Evolutionary conservation across 2,797 vertebrate species (phyloP).

Genomic region (Ciconia nigra): DNA sequence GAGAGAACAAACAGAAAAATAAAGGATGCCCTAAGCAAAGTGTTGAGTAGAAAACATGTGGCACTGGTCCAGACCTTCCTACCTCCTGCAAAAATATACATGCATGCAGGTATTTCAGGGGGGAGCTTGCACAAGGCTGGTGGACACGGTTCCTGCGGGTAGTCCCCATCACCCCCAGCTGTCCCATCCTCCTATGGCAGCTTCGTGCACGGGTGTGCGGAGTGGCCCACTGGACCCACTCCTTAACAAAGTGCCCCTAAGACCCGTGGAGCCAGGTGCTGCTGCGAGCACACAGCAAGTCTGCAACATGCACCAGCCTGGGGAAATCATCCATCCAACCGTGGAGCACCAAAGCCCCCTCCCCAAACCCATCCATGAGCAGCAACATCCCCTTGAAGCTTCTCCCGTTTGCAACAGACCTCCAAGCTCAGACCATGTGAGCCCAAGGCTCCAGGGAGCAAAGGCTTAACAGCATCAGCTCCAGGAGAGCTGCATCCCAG

Average conservation of each 20-base stretch:
- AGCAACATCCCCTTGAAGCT: background rate
- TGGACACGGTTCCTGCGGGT: accelerated
- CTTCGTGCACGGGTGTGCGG: accelerated
- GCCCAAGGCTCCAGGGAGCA: accelerated
- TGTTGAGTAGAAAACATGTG: background rate
- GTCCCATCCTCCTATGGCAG: background rate
- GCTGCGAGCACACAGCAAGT: background rate
- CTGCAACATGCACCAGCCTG: background rate
- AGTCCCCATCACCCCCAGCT: background rate
- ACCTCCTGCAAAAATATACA: background rate
- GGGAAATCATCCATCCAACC: accelerated
- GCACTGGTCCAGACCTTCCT: background rate
- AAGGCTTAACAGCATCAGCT: background rate
- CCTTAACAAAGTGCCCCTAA: background rate
- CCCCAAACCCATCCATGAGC: background rate
- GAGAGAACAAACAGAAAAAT: background rate
- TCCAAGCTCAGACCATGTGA: background rate
- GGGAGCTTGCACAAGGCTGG: background rate
- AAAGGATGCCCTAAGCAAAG: background rate
- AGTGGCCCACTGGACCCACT: accelerated
- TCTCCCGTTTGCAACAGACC: background rate
- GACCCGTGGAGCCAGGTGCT: accelerated
- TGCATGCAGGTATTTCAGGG: accelerated
- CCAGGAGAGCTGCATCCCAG: accelerated
- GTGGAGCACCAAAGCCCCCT: background rate